A percentile compares a stretch with the other conserved stretches of the same genome.
phyloP scores from a whole-genome alignment of 2,888 invertebrate genomes.

The Drosophila neonasuta region DNA sequence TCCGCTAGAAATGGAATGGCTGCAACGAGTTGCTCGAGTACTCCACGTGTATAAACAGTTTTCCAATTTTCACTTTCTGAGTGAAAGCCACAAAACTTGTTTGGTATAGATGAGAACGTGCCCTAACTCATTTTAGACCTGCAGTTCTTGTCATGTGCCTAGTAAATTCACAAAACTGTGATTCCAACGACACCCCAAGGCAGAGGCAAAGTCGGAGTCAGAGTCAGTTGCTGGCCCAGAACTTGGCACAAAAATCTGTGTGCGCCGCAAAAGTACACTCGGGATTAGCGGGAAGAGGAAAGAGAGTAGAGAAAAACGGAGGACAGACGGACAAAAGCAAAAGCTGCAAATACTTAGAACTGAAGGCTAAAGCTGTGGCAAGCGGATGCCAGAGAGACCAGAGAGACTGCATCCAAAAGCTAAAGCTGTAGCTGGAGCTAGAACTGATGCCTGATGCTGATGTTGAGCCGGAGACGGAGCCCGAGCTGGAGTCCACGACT shows the following conservation, averaged over 20 bases:
- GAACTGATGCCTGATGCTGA: slow-evolving; percentile 4
- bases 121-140: slow-evolving; percentile 42
- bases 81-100: slow-evolving; percentile 28
- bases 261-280: slow-evolving; percentile 48
- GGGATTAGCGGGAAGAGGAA: slow-evolving; percentile 22
- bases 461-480: not conserved
- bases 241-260: slow-evolving; percentile 48
- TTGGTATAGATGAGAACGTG: slow-evolving; percentile 15
- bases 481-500: slow-evolving; percentile 41
- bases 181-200: slow-evolving; percentile 43
- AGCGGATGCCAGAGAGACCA: slow-evolving; percentile 13
- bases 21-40: not conserved
- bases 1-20: not conserved
- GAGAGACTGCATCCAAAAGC: slow-evolving; percentile 9
- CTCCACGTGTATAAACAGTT: not conserved
- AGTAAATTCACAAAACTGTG: slow-evolving; percentile 68
- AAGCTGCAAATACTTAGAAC: slow-evolving; percentile 24
- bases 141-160: slow-evolving; percentile 58
- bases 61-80: slow-evolving; percentile 26
- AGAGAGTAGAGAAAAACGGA: not conserved
- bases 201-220: not conserved
- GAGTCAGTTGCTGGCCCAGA: slow-evolving; percentile 16
- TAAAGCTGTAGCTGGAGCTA: slow-evolving; percentile 15
- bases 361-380: slow-evolving; percentile 9
- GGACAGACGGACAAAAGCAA: not conserved